Conservation (phyloP, 2,888 invertebrate species). For the Sphaeridia pumilis region DNA sequence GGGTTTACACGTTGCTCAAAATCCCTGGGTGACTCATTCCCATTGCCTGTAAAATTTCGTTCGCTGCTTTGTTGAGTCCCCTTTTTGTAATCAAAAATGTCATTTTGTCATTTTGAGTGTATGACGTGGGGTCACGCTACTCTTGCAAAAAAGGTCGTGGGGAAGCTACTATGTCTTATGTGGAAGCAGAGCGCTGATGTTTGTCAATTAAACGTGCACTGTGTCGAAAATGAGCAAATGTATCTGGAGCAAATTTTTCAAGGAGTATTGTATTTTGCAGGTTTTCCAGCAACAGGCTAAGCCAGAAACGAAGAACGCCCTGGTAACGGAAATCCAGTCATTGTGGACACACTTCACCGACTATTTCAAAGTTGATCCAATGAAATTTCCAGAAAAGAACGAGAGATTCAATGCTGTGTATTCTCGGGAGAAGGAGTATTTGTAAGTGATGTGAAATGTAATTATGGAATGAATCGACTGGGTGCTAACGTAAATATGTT, state of each 20-base stretch:
- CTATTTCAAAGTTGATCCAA: slow-evolving; percentile 55
- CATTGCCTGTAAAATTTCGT: no score
- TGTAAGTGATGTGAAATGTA: slow-evolving; percentile 51
- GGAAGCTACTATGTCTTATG: no score
- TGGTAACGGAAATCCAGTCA: slow-evolving; percentile 35
- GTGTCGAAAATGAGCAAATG: not conserved
- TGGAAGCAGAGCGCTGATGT: no score
- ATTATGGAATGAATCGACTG: slow-evolving; percentile 22
- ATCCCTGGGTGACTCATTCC: no score
- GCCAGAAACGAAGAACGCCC: slow-evolving; percentile 5
- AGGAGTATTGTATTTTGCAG: not conserved
- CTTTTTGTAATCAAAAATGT: no score
- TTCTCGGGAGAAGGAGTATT: slow-evolving; percentile 79
- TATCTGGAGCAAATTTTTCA: no score
- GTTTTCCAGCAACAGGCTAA: not conserved
- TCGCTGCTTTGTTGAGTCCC: no score
- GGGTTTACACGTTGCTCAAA: no score
- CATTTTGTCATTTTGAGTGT: no score
- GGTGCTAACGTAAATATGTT: slow-evolving; percentile 1
- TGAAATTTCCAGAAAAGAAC: slow-evolving; percentile 60
- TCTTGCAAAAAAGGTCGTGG: no score
- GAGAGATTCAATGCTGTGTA: slow-evolving; percentile 79
- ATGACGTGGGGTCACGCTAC: no score
- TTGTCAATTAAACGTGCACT: not conserved
- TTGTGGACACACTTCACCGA: slow-evolving; percentile 49